Conservation (phyloP, 2,888 invertebrate species). For the Microdon myrmicae region DNA sequence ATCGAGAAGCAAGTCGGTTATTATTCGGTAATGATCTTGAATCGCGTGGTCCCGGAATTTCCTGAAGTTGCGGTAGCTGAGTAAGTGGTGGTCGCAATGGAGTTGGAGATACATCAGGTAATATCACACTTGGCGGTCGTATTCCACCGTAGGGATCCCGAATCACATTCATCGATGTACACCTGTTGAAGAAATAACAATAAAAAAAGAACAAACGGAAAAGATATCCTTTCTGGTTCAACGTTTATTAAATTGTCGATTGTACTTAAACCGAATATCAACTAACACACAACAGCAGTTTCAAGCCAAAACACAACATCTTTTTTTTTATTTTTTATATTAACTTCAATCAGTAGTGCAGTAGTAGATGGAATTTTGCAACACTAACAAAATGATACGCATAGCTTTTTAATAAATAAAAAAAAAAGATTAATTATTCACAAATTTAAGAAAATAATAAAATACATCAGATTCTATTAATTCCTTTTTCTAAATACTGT, state of each 20-base stretch:
- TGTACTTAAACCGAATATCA: too few relatives aligned
- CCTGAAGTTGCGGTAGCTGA: constrained; percentile 65
- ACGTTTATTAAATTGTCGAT: too few relatives aligned
- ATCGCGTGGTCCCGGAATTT: constrained; percentile 68
- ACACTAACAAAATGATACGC: background rate
- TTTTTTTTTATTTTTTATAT: constrained; percentile 22
- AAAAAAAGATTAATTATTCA: background rate
- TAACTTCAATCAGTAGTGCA: constrained; percentile 22
- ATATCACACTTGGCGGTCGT: constrained; percentile 67
- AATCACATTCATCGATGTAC: constrained; percentile 86
- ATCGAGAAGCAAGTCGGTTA: constrained; percentile 72
- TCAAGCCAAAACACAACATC: constrained; percentile 51
- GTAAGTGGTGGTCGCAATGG: constrained; percentile 68
- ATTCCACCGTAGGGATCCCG: constrained; percentile 75
- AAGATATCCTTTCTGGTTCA: constrained; percentile 4
- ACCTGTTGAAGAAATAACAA: too few relatives aligned
- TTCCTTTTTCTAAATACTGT: background rate
- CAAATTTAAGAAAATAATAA: background rate
- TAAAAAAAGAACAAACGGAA: constrained; percentile 5
- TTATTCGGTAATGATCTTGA: constrained; percentile 72
- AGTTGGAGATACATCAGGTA: constrained; percentile 67
- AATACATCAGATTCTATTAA: background rate
- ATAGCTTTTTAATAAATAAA: background rate
- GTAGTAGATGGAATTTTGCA: constrained; percentile 33
- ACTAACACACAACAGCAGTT: constrained; percentile 45